Evolutionary conservation across 2,797 vertebrate species (phyloP).

Genomic region (Coreius guichenoti): DNA sequence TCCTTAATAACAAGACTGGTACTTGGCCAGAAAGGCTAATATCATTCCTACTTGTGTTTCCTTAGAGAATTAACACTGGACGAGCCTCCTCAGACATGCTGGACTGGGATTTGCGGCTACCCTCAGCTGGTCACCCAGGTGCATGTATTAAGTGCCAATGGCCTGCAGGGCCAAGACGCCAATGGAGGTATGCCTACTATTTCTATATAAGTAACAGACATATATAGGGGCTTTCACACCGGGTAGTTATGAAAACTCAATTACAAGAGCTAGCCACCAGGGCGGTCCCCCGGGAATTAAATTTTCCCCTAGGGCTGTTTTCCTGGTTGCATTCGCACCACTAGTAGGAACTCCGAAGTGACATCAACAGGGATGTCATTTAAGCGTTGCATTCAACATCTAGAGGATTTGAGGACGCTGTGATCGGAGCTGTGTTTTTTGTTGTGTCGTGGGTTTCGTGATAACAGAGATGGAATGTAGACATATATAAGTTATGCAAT

Average conservation of each 20-base stretch:
- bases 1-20: neutral
- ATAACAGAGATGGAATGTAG: neutral
- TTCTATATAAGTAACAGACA: neutral
- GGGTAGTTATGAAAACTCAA: neutral
- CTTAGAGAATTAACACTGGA: constrained; percentile 86
- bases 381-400: neutral
- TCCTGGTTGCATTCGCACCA: neutral
- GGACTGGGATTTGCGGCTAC: constrained; percentile 91
- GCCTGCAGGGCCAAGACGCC: constrained; percentile 86
- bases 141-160: constrained; percentile 84
- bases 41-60: constrained; percentile 33
- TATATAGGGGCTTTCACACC: neutral
- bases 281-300: neutral
- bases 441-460: neutral
- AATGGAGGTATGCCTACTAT: constrained; percentile 77
- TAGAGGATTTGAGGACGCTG: neutral
- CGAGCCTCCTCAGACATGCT: constrained; percentile 89
- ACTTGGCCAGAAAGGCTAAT: neutral
- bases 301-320: neutral
- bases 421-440: neutral
- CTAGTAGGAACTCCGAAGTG: neutral
- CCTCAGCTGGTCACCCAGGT: constrained; percentile 92
- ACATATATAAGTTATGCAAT: neutral
- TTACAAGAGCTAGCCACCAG: neutral
- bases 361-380: too few species aligned